phyloP scores from a whole-genome alignment of 1,140 invertebrate genomes.

The Pseudomyrmex flavicornis region DNA sequence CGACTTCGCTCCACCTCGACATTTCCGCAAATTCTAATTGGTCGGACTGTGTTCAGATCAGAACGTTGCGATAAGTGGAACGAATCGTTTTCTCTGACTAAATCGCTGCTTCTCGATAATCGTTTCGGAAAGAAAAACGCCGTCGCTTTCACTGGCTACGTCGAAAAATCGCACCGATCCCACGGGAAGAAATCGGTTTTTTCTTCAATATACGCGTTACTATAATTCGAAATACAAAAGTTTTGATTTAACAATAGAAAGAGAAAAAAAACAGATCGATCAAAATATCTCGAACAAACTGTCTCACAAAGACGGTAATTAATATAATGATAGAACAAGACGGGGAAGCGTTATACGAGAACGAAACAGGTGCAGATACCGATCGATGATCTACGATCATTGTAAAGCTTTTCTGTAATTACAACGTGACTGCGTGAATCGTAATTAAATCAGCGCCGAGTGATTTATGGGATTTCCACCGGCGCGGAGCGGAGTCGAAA shows the following conservation, averaged over 20 bases:
- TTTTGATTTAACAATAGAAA: background rate
- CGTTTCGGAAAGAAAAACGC: background rate
- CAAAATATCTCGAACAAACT: background rate
- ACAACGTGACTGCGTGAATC: conserved; percentile 9
- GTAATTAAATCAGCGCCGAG: conserved; percentile 67
- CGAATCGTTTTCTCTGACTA: background rate
- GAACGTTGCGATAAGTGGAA: background rate
- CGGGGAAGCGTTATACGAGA: conserved; percentile 42
- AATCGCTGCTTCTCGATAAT: background rate
- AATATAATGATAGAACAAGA: conserved; percentile 50
- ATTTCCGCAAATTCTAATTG: conserved; percentile 48
- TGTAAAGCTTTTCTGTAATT: conserved; percentile 56
- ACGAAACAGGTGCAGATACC: conserved; percentile 48
- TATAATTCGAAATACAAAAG: background rate
- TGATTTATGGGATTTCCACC: conserved; percentile 65
- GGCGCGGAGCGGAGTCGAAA: conserved; percentile 36
- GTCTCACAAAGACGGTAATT: conserved; percentile 24
- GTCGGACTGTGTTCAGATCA: background rate
- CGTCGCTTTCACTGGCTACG: background rate
- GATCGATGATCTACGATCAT: conserved; percentile 58
- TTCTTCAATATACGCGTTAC: background rate
- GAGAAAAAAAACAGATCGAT: conserved; percentile 18
- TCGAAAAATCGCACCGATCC: conserved; percentile 12
- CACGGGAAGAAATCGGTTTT: background rate
- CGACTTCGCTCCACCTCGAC: background rate